phyloP scores from a whole-genome alignment of 2,888 invertebrate genomes.

The Eumerus sabulonum region DNA sequence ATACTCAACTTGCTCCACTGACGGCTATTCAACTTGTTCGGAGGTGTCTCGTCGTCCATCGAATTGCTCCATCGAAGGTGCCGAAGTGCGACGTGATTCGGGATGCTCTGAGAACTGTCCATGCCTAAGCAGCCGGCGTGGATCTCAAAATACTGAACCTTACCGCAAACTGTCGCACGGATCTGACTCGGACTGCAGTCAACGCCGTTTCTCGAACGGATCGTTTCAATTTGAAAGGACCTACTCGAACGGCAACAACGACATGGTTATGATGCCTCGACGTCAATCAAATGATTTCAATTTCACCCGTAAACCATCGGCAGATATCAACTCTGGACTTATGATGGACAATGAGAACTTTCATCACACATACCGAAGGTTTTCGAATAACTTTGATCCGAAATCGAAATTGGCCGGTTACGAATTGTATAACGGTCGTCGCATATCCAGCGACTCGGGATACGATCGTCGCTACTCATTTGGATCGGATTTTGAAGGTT shows the following conservation, averaged over 20 bases:
- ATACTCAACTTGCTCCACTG: constrained; percentile 78
- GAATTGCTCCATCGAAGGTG: constrained; percentile 74
- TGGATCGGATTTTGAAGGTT: constrained; percentile 77
- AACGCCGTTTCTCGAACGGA: constrained; percentile 80
- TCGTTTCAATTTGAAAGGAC: constrained; percentile 76
- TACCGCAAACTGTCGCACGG: constrained; percentile 78
- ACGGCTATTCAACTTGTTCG: constrained; percentile 74
- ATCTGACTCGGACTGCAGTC: constrained; percentile 78
- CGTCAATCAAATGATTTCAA: constrained; percentile 77
- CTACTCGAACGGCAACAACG: constrained; percentile 75
- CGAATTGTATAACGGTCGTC: constrained; percentile 77
- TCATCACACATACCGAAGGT: constrained; percentile 75
- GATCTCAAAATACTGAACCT: constrained; percentile 74
- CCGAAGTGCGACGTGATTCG: constrained; percentile 76
- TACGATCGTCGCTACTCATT: constrained; percentile 78
- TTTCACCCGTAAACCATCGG: constrained; percentile 74
- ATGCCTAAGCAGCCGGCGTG: constrained; percentile 74
- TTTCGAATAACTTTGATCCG: constrained; percentile 77
- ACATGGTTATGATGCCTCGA: constrained; percentile 73
- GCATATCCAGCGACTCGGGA: constrained; percentile 78
- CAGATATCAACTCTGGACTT: constrained; percentile 71
- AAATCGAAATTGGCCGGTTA: constrained; percentile 77
- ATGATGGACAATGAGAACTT: constrained; percentile 72
- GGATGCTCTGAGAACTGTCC: constrained; percentile 78
- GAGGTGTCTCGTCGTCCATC: constrained; percentile 77